phyloP scores from a whole-genome alignment of 1,140 invertebrate species.

The Drosophila equinoxialis region DNA sequence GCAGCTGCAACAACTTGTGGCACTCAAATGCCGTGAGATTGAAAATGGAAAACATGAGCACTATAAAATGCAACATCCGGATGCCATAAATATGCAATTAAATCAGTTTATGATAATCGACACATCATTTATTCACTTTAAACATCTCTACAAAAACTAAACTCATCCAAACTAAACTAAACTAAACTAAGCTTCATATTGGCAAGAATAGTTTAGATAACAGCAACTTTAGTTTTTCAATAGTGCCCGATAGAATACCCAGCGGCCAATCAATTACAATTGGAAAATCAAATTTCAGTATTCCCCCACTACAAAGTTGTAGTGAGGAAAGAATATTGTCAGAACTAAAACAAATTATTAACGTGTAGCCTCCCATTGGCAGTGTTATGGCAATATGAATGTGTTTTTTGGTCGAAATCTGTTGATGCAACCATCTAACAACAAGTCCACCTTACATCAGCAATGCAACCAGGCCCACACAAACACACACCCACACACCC shows the following conservation, averaged over 20 bases:
- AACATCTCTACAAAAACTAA: too few species aligned
- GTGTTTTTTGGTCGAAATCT: neutral
- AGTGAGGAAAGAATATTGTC: neutral
- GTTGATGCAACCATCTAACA: neutral
- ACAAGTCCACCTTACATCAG: neutral
- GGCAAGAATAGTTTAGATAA: too few species aligned
- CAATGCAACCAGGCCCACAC: neutral
- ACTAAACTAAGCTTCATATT: too few species aligned
- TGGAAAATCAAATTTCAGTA: too few species aligned
- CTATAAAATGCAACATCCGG: neutral
- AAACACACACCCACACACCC: neutral
- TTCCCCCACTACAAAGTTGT: neutral
- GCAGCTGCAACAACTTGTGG: conserved; percentile 18
- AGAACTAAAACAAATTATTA: neutral
- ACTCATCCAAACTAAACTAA: too few species aligned
- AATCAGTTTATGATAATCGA: neutral
- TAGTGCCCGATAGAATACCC: too few species aligned
- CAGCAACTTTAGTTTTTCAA: too few species aligned
- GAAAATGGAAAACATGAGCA: neutral
- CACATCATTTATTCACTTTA: too few species aligned
- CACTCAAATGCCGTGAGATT: neutral
- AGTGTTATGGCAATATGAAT: neutral
- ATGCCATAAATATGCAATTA: neutral
- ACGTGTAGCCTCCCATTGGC: neutral
- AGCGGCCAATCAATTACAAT: neutral